Base-by-base conservation (phyloP, 2,888 invertebrate species). In the Lasioglossum villosulum region DNA sequence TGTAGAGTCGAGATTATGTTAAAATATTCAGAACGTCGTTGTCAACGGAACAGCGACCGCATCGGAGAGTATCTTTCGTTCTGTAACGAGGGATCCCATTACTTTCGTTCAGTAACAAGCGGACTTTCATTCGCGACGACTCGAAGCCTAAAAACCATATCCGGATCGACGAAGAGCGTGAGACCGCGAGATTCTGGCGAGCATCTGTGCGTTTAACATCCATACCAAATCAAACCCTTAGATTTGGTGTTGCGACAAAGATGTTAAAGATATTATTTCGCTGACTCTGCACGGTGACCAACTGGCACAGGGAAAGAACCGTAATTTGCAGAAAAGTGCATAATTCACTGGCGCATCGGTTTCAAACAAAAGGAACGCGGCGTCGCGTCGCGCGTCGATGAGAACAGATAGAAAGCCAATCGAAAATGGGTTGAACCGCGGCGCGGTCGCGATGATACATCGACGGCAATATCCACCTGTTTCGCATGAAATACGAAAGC, bases 401-500 rank as follows among this genome's bases (percentile, higher is more conserved):
- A 52, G 56, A 59, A 77, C 39, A 39, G 75, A 83, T 72, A 48
- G 68, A 66, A 59, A 56, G 82, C 71, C 83, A 84, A 80, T 66
- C 19, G 37, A 80, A 81, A 71, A 76, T 78, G 27, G 56, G 48
- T 27, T 39, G 56, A 63, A 78, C 8, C 14, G 75, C 8, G 14
- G 39, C 14, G 75, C 5, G 14, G 52, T 16, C 37, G 8, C 75
- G 70, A 78, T 90, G 90, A 90, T 90, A 70, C 85, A 90, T 87
- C 77, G 90, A 42, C 56, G 75, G 87, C 86, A 90, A 90, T 90
- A 90, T 90, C 85, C 87, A 89, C 86, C 84, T 83, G 87, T 89
- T 90, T 86, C 85, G 85, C 82, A 81, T 90, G 89, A 90, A 88
- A 90, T 88, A 87, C 90, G 88, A 88, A 90, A 90, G 88, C 86